Base-by-base conservation (phyloP, 2,113 vertebrate genomes). In the Phalacrocorax aristotelis region DNA sequence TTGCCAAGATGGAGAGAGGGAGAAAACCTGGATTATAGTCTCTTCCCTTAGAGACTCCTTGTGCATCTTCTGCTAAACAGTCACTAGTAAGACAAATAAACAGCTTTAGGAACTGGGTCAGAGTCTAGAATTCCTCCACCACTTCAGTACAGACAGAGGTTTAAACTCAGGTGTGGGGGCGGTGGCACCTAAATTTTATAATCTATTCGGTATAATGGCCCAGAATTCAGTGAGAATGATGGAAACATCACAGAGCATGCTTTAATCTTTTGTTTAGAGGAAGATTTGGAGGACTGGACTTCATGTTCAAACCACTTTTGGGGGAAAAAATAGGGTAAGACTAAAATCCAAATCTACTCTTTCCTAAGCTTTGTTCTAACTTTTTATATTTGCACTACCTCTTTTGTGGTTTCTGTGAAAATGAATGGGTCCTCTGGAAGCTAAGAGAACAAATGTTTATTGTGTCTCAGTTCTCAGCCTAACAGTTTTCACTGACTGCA, bases 121-220 rank as follows among this genome's bases (percentile, higher is more conserved):
- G 54, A 74, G 49, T 19, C 22, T 84, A 77, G 87, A 80, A 83
- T 87, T 91, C 21, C 21, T 91, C n/a, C 36, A 83, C 11, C 18
- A 32, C 49, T 81, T 89, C 22, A 64, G 44, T 48, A 69, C 8
- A 87, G 62, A 36, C 4, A 80, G 32, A 65, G 16, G 9, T 61
- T 77, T 83, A 72, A 89, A 64, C 17, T 36, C 0, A 0, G 5
- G 5, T 29, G 6, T 40, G 16, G 32, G 7, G 30, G 1, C 4
- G 5, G 2, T 38, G 17, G 51, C 58, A 91, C 9, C 13, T 54
- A 27, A 71, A 64, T 72, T 65, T 89, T 64, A 32, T 69, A 49
- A 44, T n/a, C 16, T 76, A 3, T 69, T 72, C 26, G 64, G 7
- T 23, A 13, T 52, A 51, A 66, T 14, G 18, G 57, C 10, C 40